Conservation (phyloP, 2,113 vertebrate species). For the Leucopsar rothschildi region DNA sequence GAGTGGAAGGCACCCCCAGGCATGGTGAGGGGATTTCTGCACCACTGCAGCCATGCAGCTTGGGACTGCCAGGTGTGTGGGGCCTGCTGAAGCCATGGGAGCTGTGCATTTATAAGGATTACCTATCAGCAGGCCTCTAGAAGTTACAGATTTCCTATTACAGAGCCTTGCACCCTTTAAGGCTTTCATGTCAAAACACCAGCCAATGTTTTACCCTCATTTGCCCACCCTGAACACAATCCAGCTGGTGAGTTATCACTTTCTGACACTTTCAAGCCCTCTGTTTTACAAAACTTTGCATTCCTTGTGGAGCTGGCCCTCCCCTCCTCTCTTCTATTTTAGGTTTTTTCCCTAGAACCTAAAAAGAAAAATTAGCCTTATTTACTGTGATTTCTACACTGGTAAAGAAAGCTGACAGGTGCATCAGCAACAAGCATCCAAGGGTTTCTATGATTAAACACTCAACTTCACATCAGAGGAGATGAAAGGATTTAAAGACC, state of each 20-base stretch:
- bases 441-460: conserved; percentile 54
- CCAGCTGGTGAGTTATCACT: background rate
- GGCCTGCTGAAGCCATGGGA: background rate
- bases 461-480: conserved; percentile 3
- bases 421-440: conserved; percentile 28
- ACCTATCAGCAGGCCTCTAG: background rate
- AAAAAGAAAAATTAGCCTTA: conserved; percentile 37
- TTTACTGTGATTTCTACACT: conserved; percentile 5
- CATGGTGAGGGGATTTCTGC: background rate
- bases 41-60: background rate
- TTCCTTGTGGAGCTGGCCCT: background rate
- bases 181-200: background rate
- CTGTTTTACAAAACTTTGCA: background rate
- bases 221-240: background rate
- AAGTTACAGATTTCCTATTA: background rate
- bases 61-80: background rate
- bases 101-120: background rate
- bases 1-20: background rate
- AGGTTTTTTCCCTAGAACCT: background rate
- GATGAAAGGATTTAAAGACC: conserved; percentile 54
- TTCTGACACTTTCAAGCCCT: background rate
- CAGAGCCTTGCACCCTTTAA: background rate
- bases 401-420: conserved; percentile 14
- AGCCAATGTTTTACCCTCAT: background rate
- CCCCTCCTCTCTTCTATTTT: background rate